Evolutionary conservation across 2,113 vertebrate species (phyloP), one percentile per base, ranked within the genome.

Genomic region (Coregonus clupeaformis): DNA sequence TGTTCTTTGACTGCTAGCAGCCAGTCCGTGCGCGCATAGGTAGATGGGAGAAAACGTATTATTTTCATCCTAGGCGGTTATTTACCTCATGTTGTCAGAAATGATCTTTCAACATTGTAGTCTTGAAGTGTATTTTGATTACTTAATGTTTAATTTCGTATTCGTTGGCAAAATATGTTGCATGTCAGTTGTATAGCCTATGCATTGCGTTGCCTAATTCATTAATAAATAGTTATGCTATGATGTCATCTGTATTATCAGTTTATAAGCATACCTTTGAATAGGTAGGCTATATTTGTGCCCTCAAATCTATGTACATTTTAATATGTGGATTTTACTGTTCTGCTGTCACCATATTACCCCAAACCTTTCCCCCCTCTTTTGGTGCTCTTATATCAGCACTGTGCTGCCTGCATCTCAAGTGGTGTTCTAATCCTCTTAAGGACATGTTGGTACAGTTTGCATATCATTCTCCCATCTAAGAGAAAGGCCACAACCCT

Each of bases 341-440:
- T 59, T 59, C 14, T 12, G 5, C 9, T 59, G 57, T 60, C n/a
- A n/a, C 57, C 57, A n/a, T 59, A 49, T 49, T 13, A 11, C 16
- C 16, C 16, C 9, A 7, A 59, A 22, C 6, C 57, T 9, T 59
- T 59, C 14, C 16, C 57, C 57, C 57, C 7, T 22, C 5, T 59
- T 18, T 59, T 20, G 16, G 55, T 6, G 2, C 57, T 59, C 57
- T 22, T 20, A 59, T 60, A 60, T 22, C n/a, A 60, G 57, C 18
- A n/a, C 1, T 7, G 1, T 2, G 1, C 57, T 60, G 89, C 79
- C 68, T 88, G 84, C 81, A 88, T 90, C 89, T 89, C 73, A 88
- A 90, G 86, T 86, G 86, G 83, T 72, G 86, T 87, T 83, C 85
- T 92, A 93, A 93, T 91, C 92, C 89, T 88, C 84, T 89, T 92